Conservation (phyloP, 1,140 invertebrate genomes). For the Drosophila repletoides region DNA sequence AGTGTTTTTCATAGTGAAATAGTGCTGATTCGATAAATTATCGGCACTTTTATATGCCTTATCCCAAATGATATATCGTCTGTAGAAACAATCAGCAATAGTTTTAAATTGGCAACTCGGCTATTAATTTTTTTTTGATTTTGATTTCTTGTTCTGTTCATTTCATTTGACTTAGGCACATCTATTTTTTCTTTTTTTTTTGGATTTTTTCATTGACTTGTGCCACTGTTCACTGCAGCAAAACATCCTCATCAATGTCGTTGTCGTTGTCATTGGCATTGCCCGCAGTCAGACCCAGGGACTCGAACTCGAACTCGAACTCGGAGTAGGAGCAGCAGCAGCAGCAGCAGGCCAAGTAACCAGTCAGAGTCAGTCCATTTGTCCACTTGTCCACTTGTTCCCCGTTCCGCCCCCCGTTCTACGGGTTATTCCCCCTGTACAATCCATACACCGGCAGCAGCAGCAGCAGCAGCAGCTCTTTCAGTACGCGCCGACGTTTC, state of each 20-base stretch:
- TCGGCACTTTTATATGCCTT: too few relatives aligned
- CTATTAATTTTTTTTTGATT: too few relatives aligned
- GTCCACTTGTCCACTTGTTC: slow-evolving; percentile 16
- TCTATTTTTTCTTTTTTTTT: neutral
- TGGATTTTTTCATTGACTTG: slow-evolving; percentile 3
- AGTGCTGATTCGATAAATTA: too few relatives aligned
- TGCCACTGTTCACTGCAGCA: slow-evolving; percentile 54
- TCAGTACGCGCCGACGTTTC: slow-evolving; percentile 24
- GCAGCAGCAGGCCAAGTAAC: slow-evolving; percentile 33
- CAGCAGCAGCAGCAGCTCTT: slow-evolving; percentile 10
- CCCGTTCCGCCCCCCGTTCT: too few relatives aligned
- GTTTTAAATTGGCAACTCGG: too few relatives aligned
- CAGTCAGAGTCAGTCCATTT: slow-evolving; percentile 9
- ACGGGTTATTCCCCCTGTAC: slow-evolving; percentile 37
- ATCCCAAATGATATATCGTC: too few relatives aligned
- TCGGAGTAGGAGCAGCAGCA: slow-evolving; percentile 34
- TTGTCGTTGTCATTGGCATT: slow-evolving; percentile 23
- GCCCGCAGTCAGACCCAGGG: slow-evolving; percentile 25
- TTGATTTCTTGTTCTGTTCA: neutral
- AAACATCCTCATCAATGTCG: slow-evolving; percentile 75
- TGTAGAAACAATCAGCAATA: too few relatives aligned
- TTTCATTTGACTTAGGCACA: neutral
- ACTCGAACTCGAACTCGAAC: slow-evolving; percentile 10
- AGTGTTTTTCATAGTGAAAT: too few relatives aligned
- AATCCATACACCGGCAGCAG: slow-evolving; percentile 11